Evolutionary conservation across 2,797 vertebrate genomes (phyloP).

Genomic region (Eulemur albifrons): DNA sequence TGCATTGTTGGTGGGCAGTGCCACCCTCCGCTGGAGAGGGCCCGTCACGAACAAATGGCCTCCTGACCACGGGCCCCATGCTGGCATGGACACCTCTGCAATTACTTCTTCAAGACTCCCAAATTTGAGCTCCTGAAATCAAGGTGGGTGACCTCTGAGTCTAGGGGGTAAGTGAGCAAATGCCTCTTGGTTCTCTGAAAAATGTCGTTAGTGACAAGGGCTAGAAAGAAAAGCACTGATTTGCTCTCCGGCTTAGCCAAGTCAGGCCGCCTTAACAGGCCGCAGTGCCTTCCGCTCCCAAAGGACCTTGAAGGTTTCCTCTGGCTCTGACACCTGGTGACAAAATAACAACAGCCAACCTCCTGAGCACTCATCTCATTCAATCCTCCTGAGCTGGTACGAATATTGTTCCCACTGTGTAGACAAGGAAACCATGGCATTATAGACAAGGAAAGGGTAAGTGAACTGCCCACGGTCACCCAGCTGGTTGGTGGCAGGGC

Average conservation of each 20-base stretch:
- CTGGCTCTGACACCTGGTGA: neutral
- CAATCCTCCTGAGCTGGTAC: neutral
- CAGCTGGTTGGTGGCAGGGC: neutral
- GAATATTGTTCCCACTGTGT: neutral
- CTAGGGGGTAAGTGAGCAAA: neutral
- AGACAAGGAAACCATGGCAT: neutral
- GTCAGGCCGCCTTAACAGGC: neutral
- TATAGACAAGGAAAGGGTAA: neutral
- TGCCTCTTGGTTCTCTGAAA: neutral
- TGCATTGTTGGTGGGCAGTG: neutral
- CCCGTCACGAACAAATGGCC: neutral
- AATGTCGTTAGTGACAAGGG: neutral
- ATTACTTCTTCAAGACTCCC: neutral
- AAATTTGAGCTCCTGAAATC: neutral
- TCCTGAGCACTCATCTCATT: neutral
- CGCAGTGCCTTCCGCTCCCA: neutral
- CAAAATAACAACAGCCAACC: neutral
- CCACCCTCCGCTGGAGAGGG: too few relatives aligned
- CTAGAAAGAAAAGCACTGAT: neutral
- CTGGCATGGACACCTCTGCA: too few relatives aligned
- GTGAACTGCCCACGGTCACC: neutral
- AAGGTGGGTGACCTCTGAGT: neutral
- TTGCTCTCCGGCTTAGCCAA: neutral
- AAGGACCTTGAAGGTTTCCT: neutral
- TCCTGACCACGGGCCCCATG: neutral